Conservation (phyloP, 2,888 invertebrate species). For the Micoletzkya japonica region DNA sequence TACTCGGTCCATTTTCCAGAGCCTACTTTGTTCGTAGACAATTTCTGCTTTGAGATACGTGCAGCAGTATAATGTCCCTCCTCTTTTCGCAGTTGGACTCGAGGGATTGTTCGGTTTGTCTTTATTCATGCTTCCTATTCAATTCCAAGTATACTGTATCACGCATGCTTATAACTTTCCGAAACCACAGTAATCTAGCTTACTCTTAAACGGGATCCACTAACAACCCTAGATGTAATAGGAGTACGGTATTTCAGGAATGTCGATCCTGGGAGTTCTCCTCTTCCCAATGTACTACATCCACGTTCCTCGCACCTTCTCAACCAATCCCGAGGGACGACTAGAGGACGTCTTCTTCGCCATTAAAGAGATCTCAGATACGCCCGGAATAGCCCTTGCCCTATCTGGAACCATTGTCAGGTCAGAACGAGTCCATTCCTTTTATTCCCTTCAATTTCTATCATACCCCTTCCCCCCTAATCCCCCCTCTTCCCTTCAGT, state of each 20-base stretch:
- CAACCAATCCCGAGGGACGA: conserved; percentile 72
- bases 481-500: conserved; percentile 68
- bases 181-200: not conserved
- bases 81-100: conserved; percentile 89
- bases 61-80: conserved; percentile 80
- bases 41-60: no score
- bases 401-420: conserved; percentile 70
- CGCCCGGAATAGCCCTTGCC: conserved; percentile 72
- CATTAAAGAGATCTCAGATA: conserved; percentile 79
- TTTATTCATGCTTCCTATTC: not conserved
- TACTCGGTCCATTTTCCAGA: no score
- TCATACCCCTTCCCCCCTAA: not conserved
- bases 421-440: conserved; percentile 30
- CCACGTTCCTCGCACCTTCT: conserved; percentile 77
- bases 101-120: conserved; percentile 74
- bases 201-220: not conserved
- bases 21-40: no score
- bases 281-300: conserved; percentile 81
- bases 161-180: not conserved
- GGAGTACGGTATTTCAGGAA: conserved; percentile 48
- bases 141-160: not conserved
- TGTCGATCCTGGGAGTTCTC: conserved; percentile 65
- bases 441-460: not conserved
- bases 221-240: not conserved
- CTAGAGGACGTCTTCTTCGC: conserved; percentile 86